phyloP scores from a whole-genome alignment of 2,888 invertebrate genomes.

The Eumerus sabulonum region DNA sequence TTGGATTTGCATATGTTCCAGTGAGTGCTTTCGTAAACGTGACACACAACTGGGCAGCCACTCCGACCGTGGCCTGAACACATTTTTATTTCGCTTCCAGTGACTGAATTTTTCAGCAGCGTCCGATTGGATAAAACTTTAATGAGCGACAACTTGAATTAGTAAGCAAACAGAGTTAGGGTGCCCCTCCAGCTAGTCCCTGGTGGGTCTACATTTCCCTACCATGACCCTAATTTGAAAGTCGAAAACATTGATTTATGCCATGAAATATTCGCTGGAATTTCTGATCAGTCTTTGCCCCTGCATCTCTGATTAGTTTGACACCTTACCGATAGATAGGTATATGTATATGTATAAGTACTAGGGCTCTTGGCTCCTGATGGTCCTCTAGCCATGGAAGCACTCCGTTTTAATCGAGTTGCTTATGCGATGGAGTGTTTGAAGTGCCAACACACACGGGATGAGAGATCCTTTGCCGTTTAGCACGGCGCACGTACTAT shows the following conservation, averaged over 20 bases:
- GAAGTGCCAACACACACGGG: too few species aligned
- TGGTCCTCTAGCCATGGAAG: too few species aligned
- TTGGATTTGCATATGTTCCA: slow-evolving; percentile 55
- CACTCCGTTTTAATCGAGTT: slow-evolving; percentile 9
- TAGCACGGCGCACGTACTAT: not conserved
- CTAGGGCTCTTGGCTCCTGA: slow-evolving; percentile 12
- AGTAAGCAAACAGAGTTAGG: slow-evolving; percentile 22
- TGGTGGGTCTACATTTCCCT: not conserved
- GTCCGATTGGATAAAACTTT: slow-evolving; percentile 47
- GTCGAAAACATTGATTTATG: slow-evolving; percentile 41
- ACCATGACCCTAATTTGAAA: slow-evolving; percentile 31
- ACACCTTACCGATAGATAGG: slow-evolving; percentile 33
- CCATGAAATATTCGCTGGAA: slow-evolving; percentile 37
- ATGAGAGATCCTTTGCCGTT: too few species aligned
- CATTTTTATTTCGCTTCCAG: not conserved
- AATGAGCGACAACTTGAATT: slow-evolving; percentile 12
- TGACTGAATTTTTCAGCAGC: slow-evolving; percentile 19
- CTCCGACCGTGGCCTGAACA: not conserved
- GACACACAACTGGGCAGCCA: slow-evolving; percentile 17
- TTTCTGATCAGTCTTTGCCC: not conserved
- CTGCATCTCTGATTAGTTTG: slow-evolving; percentile 42
- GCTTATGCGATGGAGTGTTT: slow-evolving; percentile 5
- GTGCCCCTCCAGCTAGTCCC: too few species aligned
- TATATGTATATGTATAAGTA: slow-evolving; percentile 8
- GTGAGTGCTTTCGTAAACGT: slow-evolving; percentile 34